Evolutionary conservation across 2,113 vertebrate genomes (phyloP), one percentile per base, ranked within the genome.

Genomic region (Alethe castanea): DNA sequence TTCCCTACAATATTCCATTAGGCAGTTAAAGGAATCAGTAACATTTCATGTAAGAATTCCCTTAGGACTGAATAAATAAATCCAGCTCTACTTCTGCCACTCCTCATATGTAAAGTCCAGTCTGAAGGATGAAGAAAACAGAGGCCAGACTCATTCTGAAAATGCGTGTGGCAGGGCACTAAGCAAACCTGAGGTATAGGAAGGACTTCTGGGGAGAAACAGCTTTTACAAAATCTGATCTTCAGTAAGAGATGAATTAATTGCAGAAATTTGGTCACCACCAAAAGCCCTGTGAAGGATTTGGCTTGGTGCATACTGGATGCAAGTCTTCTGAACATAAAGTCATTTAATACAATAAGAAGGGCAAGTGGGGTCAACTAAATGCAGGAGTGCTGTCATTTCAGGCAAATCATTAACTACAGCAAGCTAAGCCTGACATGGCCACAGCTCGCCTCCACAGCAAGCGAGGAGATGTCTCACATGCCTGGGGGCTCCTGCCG

Each of bases 91-190:
- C 12, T 56, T 81, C 25, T 80, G 24, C 40, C 56, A 20, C 24
- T 94, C 16, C 33, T 56, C 2, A 0, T 26, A n/a, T 2, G 3
- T 20, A 29, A 85, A 8, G 6, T 26, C 9, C 24, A 29, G 0
- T 26, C 44, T 52, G 35, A 86, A 83, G 23, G 11, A 62, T 17
- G 40, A 83, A 79, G 59, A 67, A 93, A 72, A 54, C 3, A 45
- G 38, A 20, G 6, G 40, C 12, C 33, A 91, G 33, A 60, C 11
- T 44, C 20, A 48, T 60, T 33, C 65, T 67, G 44, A 47, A 83
- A 71, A 78, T 19, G 1, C 56, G 8, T 6, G 5, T 33, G 15
- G 13, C 40, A 36, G 10, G 24, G 10, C 56, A 13, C 60, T 71
- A 64, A 78, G 42, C 14, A 87, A 82, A 59, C 53, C 5, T 50